A percentile compares a stretch with the other conserved stretches of the same genome.
Conservation (phyloP, 2,797 vertebrate species). For the Scyliorhinus canicula region DNA sequence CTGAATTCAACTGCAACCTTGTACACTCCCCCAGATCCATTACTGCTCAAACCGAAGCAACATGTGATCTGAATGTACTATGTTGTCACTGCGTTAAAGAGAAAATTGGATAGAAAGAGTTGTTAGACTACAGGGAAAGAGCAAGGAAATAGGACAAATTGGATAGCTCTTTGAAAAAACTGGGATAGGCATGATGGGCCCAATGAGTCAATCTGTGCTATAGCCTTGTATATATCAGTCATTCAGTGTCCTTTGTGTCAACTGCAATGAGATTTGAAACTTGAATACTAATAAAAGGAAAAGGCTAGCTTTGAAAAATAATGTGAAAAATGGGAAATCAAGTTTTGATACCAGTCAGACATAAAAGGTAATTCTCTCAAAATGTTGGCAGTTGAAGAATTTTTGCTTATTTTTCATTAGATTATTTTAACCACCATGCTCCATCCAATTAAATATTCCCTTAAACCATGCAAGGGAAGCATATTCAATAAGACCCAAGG, state of each 20-base stretch:
- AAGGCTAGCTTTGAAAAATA: constrained; percentile 10
- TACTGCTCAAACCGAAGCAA: background rate
- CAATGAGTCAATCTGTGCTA: background rate
- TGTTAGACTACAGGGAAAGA: background rate
- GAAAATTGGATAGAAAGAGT: background rate
- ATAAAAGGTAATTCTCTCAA: background rate
- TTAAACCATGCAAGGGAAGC: background rate
- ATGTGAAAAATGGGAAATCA: background rate
- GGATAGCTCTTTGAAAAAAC: background rate
- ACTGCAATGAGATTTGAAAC: background rate
- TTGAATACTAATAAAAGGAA: background rate
- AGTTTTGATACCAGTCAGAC: background rate
- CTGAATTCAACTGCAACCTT: background rate
- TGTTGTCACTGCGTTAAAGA: background rate
- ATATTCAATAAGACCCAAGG: too few relatives aligned
- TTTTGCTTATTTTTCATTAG: background rate
- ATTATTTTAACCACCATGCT: background rate
- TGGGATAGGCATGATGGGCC: background rate
- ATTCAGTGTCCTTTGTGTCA: background rate
- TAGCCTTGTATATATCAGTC: background rate
- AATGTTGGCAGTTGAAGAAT: background rate
- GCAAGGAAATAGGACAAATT: background rate
- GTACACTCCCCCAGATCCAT: background rate
- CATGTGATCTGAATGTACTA: background rate
- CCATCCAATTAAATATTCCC: background rate